phyloP scores from a whole-genome alignment of 1,140 invertebrate genomes.

The Tetramorium alpestre region DNA sequence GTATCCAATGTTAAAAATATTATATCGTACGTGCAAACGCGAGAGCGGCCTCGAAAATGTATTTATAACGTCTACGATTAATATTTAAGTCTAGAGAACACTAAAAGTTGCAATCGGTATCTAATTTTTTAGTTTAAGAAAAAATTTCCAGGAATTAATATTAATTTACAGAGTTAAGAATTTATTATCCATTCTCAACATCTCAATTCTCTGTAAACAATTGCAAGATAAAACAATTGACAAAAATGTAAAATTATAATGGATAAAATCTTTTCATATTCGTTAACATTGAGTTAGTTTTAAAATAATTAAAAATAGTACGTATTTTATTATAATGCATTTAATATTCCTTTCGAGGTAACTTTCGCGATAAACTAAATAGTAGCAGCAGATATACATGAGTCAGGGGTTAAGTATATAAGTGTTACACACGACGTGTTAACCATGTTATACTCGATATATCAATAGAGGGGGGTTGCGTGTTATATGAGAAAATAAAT shows the following conservation, averaged over 20 bases:
- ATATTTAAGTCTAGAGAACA: neutral
- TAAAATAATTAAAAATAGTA: neutral
- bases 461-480: conserved; percentile 58
- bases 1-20: conserved; percentile 55
- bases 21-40: conserved; percentile 67
- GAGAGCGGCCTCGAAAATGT: conserved; percentile 46
- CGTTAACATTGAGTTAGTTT: neutral
- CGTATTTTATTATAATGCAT: neutral
- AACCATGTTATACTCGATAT: conserved; percentile 43
- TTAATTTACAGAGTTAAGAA: neutral
- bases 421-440: conserved; percentile 10
- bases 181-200: neutral
- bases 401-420: conserved; percentile 35
- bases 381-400: conserved; percentile 3
- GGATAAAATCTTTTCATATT: neutral
- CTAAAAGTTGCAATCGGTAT: too few species aligned
- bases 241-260: neutral
- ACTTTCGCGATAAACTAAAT: conserved; percentile 9
- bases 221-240: neutral
- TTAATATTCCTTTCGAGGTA: neutral
- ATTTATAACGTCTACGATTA: neutral
- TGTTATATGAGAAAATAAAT: conserved; percentile 60
- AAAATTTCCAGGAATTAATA: neutral
- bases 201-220: neutral
- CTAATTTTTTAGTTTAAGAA: neutral